Conservation (phyloP, 1,140 invertebrate species). For the Drosophila sulfurigaster region DNA sequence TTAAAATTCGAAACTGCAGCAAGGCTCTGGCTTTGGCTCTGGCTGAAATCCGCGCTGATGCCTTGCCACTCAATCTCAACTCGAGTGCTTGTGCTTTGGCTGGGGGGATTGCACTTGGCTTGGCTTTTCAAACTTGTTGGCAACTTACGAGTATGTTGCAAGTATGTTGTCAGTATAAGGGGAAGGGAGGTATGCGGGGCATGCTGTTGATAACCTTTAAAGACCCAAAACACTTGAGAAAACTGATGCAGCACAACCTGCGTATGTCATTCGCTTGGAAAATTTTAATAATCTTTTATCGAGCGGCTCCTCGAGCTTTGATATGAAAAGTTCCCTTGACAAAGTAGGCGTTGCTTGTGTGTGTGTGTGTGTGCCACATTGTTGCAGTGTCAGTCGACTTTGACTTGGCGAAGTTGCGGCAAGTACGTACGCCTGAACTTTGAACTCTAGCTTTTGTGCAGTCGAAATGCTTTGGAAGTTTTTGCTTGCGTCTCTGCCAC, state of each 20-base stretch:
- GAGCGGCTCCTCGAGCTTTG: constrained; percentile 49
- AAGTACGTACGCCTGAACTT: constrained; percentile 65
- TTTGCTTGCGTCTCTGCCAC: constrained; percentile 14
- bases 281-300: constrained; percentile 82
- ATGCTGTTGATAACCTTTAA: constrained; percentile 14
- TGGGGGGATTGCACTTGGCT: constrained; percentile 32
- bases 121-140: constrained; percentile 47
- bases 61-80: constrained; percentile 27
- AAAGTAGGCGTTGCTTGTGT: constrained; percentile 4
- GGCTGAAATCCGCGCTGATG: constrained; percentile 11
- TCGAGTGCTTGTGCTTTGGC: constrained; percentile 48
- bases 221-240: constrained; percentile 58
- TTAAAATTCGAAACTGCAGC: neutral
- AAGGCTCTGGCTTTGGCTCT: too few species aligned
- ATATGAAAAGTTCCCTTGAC: constrained; percentile 15
- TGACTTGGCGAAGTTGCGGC: constrained; percentile 50
- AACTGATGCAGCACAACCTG: constrained; percentile 68
- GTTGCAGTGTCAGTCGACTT: constrained; percentile 70
- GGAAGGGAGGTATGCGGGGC: neutral
- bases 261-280: constrained; percentile 70
- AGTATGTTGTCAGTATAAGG: neutral
- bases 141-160: constrained; percentile 33
- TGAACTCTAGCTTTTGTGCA: constrained; percentile 41
- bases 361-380: constrained; percentile 44
- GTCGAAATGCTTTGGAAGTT: constrained; percentile 1